Evolutionary conservation across 1,140 invertebrate genomes (phyloP), one percentile per base, ranked within the genome.

Genomic region (Drosophila varians): DNA sequence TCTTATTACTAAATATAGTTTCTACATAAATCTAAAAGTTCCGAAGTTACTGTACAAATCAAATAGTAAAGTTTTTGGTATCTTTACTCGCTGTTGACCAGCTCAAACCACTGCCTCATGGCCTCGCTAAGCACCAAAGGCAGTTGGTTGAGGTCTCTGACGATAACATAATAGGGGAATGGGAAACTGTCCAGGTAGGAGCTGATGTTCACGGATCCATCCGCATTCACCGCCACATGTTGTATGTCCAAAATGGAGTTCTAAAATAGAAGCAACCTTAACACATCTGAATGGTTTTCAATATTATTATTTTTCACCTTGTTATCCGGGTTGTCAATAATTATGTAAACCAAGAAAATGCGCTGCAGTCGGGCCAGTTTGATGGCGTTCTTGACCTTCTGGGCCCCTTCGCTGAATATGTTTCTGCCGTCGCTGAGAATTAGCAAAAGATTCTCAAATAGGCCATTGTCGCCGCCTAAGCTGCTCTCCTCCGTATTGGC

Each of bases 151-250:
- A 99, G 95, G 88, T 99, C 96, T 53, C 96, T 92, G 4, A 99
- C 93, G 74, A 99, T 96, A 18, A 99, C 94, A 91, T 99, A 99
- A 92, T 98, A 99, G n/a, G 98, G 98, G 90, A 99, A 99, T 4
- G 99, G 99, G 91, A 99, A 99, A 64, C 93, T 94, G 75, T 99
- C 98, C 93, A 99, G 95, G 91, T 99, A 99, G 1, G 91, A 92
- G 25, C 92, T 90, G 36, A 93, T 58, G 72, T 76, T 66, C 87
- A 91, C 48, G 80, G 94, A 91, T 92, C 96, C 92, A 64, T 94
- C 92, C 68, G 93, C 92, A 88, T 94, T 93, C 77, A 98, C 95
- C 5, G 95, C 90, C 11, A 96, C 94, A 76, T 95, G 93, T 72
- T 95, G 93, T 68, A 99, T 97, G 84, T 99, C 98, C 80, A 99